phyloP scores from a whole-genome alignment of 2,797 vertebrate genomes.

The Acipenser transmontanus region DNA sequence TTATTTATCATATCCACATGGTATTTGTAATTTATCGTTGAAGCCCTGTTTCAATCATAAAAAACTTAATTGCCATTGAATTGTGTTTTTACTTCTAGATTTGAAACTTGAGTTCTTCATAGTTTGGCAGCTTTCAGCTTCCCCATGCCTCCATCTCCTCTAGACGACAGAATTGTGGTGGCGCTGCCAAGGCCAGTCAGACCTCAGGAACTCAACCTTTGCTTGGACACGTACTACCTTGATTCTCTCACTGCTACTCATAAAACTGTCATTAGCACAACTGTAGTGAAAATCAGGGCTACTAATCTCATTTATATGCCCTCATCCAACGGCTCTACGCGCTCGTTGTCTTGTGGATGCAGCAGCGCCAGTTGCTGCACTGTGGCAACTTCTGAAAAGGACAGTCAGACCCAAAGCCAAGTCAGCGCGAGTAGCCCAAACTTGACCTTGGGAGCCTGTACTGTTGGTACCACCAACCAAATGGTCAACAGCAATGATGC shows the following conservation, averaged over 20 bases:
- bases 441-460: constrained; percentile 63
- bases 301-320: constrained; percentile 98
- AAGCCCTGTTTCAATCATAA: too few species aligned
- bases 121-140: constrained; percentile 79
- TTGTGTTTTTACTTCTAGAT: constrained; percentile 53
- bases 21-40: too few species aligned
- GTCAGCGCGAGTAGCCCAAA: constrained; percentile 72
- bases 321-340: constrained; percentile 97
- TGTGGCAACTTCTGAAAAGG: constrained; percentile 94
- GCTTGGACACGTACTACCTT: constrained; percentile 83
- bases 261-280: constrained; percentile 62
- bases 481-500: constrained; percentile 75
- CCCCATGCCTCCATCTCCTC: constrained; percentile 99
- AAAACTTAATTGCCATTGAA: not conserved
- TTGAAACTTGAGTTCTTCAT: constrained; percentile 77
- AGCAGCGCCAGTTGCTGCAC: constrained; percentile 97
- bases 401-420: constrained; percentile 73
- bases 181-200: constrained; percentile 91
- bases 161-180: constrained; percentile 98
- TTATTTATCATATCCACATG: too few species aligned
- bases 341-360: constrained; percentile 98
- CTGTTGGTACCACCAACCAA: constrained; percentile 55
- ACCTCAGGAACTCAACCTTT: constrained; percentile 96
- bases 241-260: constrained; percentile 61
- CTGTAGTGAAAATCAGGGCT: constrained; percentile 84